These are phyloP conservation scores for Phalera bucephala DNA, from an alignment of 2,888 invertebrate species.

Conservation along the genomic window DNA sequence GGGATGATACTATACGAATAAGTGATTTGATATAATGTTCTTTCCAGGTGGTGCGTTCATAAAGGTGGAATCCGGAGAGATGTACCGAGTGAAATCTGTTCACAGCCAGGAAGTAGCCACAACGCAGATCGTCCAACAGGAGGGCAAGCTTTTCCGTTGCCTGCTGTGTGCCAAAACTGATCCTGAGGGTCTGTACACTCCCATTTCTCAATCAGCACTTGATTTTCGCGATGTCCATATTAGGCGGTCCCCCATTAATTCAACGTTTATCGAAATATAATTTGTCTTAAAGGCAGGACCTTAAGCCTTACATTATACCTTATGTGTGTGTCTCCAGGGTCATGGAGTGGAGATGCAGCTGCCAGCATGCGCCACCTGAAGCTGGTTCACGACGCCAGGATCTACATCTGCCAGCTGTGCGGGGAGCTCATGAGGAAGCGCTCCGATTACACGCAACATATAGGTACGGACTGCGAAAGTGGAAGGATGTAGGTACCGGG, in stretches of 20 bases:
- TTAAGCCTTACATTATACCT: too few species aligned
- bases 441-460: constrained; percentile 84
- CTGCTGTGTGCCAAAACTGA: constrained; percentile 38
- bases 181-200: background rate
- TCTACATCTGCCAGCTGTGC: constrained; percentile 89
- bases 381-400: constrained; percentile 81
- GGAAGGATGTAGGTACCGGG: too few species aligned
- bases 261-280: too few species aligned
- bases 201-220: too few species aligned
- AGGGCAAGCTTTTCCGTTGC: constrained; percentile 47
- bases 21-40: background rate
- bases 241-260: too few species aligned
- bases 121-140: constrained; percentile 40
- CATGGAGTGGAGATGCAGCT: constrained; percentile 82
- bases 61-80: constrained; percentile 69
- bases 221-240: too few species aligned
- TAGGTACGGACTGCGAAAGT: too few species aligned
- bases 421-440: constrained; percentile 85
- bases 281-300: too few species aligned
- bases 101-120: constrained; percentile 15
- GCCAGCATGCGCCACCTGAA: constrained; percentile 85
- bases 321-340: too few species aligned
- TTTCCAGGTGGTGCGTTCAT: constrained; percentile 66
- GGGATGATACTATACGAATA: background rate
- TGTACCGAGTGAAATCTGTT: constrained; percentile 67